phyloP scores from a whole-genome alignment of 2,797 vertebrate genomes.

The Poecilia picta region DNA sequence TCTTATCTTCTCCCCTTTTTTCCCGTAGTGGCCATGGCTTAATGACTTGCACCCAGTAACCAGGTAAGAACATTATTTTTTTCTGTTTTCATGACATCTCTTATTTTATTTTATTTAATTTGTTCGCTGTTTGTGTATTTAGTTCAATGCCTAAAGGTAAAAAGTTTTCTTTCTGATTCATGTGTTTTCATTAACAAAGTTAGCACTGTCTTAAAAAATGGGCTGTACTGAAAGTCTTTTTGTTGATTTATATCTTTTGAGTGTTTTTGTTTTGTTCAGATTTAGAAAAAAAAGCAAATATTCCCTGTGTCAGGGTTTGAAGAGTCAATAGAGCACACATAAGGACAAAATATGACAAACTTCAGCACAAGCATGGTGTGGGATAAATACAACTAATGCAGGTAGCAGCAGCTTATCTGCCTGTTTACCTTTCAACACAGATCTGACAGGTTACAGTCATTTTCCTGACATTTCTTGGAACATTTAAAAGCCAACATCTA shows the following conservation, averaged over 20 bases:
- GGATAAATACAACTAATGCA: constrained; percentile 39
- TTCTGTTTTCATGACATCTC: background rate
- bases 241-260: background rate
- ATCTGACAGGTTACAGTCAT: background rate
- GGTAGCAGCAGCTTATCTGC: constrained; percentile 12
- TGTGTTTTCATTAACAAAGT: background rate
- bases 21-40: background rate
- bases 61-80: constrained; percentile 8
- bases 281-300: background rate
- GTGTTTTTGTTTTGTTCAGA: background rate
- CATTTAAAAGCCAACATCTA: constrained; percentile 21
- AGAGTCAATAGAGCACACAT: background rate
- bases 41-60: constrained; percentile 6
- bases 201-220: background rate
- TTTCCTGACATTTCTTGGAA: constrained; percentile 17
- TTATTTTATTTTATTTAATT: background rate
- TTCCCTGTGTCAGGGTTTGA: background rate
- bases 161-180: background rate
- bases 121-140: background rate
- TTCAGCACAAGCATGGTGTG: background rate
- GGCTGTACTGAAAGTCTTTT: background rate
- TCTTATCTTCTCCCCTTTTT: background rate
- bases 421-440: constrained; percentile 43
- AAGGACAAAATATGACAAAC: background rate
- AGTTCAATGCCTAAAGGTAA: background rate